Conservation (phyloP, 2,113 vertebrate species). For the Campylomormyrus numenius region DNA sequence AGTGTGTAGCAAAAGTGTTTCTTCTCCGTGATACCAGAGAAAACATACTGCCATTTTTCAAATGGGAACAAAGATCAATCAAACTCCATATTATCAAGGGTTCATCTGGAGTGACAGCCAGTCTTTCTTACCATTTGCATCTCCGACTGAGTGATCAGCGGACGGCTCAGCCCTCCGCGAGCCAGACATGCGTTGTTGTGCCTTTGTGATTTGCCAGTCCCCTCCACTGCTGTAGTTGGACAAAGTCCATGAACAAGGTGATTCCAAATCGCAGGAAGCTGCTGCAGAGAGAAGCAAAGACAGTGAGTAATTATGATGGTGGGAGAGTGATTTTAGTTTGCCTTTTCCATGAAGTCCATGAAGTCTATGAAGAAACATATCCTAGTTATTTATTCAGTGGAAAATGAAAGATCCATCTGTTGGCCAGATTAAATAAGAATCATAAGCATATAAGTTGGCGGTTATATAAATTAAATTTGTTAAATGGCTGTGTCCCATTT, state of each 20-base stretch:
- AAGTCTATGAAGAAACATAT: background rate
- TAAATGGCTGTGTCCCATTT: background rate
- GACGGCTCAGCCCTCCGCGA: constrained; percentile 32
- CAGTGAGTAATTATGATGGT: background rate
- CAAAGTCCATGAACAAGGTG: constrained; percentile 56
- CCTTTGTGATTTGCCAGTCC: constrained; percentile 57
- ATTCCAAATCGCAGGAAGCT: constrained; percentile 62
- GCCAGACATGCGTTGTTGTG: constrained; percentile 34
- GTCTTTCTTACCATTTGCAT: constrained; percentile 48
- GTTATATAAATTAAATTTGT: background rate
- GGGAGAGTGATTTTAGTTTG: background rate
- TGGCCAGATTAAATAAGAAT: background rate
- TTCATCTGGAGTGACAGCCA: background rate
- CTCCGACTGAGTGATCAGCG: constrained; percentile 53
- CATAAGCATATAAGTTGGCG: background rate
- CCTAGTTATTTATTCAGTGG: background rate
- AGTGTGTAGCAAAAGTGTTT: background rate
- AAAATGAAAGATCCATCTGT: background rate
- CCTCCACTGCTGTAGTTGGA: constrained; percentile 51
- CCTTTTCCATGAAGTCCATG: background rate
- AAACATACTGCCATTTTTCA: background rate
- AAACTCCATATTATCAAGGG: background rate
- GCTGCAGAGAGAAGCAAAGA: constrained; percentile 35
- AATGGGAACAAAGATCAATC: background rate
- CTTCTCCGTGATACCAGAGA: background rate